Conservation (phyloP, 1,140 invertebrate genomes). For the Apis mellifera region DNA sequence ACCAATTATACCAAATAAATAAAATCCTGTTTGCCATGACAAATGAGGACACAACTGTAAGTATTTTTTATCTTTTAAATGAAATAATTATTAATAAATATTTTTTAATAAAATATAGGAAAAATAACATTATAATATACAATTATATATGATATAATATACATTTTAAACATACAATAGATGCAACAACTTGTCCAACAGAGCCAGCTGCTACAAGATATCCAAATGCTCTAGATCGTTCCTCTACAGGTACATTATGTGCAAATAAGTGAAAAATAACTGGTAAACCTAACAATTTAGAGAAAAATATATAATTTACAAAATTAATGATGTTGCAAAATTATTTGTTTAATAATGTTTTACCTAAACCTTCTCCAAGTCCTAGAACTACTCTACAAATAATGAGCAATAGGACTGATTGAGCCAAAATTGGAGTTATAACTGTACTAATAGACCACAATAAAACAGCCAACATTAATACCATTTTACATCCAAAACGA, state of each 20-base stretch:
- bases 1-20: conserved; percentile 87
- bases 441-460: conserved; percentile 90
- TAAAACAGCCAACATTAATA: conserved; percentile 87
- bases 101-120: not conserved
- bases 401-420: conserved; percentile 85
- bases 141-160: not conserved
- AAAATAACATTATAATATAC: too few relatives aligned
- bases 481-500: conserved; percentile 87
- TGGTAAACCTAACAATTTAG: conserved; percentile 84
- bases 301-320: conserved; percentile 5
- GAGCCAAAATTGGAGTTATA: conserved; percentile 86
- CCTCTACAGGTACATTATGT: conserved; percentile 88
- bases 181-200: conserved; percentile 89
- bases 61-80: conserved; percentile 4
- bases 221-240: conserved; percentile 89
- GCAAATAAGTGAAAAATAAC: conserved; percentile 92
- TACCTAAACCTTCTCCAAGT: conserved; percentile 90
- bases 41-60: conserved; percentile 85
- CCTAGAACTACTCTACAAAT: conserved; percentile 86
- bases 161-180: conserved; percentile 82
- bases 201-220: conserved; percentile 89
- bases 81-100: conserved; percentile 6
- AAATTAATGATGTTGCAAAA: not conserved
- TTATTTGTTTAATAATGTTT: conserved; percentile 37
- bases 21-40: conserved; percentile 87